These are phyloP conservation scores for Larimichthys crocea DNA, from an alignment of 2,113 vertebrate genomes.

Conservation along the genomic window DNA sequence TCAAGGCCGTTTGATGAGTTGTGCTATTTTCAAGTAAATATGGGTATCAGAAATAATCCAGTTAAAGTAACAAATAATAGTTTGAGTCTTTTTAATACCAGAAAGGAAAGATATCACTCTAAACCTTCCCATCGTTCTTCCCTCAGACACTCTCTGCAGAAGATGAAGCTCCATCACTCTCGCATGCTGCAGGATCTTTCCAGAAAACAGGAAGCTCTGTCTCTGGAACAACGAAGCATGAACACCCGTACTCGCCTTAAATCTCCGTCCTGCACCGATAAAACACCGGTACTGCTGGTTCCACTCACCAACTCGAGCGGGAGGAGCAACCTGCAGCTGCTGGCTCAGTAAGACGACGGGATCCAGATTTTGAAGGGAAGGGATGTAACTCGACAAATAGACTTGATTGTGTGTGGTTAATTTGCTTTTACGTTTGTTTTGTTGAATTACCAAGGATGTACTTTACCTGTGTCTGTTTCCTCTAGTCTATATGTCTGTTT, in stretches of 20 bases:
- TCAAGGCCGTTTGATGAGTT: no score
- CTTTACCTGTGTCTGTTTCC: not conserved
- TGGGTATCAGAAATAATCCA: not conserved
- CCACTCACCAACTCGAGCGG: constrained; percentile 80
- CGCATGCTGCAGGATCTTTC: constrained; percentile 85
- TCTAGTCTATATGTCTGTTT: not conserved
- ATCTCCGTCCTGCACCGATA: not conserved
- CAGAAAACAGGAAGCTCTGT: constrained; percentile 84
- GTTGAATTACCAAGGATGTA: not conserved
- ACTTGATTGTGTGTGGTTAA: not conserved
- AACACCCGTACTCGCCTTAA: constrained; percentile 70
- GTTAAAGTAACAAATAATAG: not conserved
- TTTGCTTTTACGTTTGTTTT: constrained; percentile 3
- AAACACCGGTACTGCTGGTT: constrained; percentile 41
- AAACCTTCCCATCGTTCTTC: not conserved
- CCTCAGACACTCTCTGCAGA: constrained; percentile 86
- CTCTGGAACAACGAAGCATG: constrained; percentile 77
- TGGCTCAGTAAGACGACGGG: constrained; percentile 46
- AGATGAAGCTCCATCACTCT: constrained; percentile 87
- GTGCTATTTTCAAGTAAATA: no score
- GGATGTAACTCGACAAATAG: not conserved
- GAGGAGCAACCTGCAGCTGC: constrained; percentile 73
- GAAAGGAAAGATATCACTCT: not conserved
- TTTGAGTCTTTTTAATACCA: not conserved
- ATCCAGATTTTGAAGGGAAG: not conserved